Evolutionary conservation across 2,888 invertebrate species (phyloP).

Genomic region (Mythimna vitellina): DNA sequence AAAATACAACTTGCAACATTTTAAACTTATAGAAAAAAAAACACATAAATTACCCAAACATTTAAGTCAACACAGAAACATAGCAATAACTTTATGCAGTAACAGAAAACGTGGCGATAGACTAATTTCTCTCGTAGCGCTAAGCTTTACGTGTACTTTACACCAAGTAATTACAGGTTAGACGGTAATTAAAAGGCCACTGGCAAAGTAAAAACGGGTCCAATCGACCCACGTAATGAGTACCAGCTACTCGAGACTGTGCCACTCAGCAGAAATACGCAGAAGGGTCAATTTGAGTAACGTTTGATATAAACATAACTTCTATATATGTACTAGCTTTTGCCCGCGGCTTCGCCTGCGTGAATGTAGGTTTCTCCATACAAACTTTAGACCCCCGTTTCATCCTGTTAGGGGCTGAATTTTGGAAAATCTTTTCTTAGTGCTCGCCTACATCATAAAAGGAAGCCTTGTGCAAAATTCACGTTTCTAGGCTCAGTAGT

Average conservation of each 20-base stretch:
- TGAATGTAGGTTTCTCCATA: no score
- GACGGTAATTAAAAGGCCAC: constrained; percentile 76
- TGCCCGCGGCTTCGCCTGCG: no score
- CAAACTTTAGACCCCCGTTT: no score
- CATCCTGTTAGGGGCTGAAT: no score
- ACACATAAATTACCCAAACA: no score
- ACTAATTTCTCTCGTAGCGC: constrained; percentile 27
- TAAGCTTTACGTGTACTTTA: constrained; percentile 51
- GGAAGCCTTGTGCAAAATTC: no score
- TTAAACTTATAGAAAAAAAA: neutral
- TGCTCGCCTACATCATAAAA: no score
- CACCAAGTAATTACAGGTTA: constrained; percentile 72
- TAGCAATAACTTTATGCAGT: neutral
- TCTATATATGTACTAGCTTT: no score
- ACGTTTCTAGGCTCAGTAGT: no score
- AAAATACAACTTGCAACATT: no score
- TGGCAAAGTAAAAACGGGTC: constrained; percentile 70
- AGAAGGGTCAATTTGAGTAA: constrained; percentile 16
- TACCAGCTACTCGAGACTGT: constrained; percentile 59
- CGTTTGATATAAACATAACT: no score
- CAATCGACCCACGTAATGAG: constrained; percentile 69
- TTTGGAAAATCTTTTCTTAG: no score
- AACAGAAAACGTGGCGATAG: constrained; percentile 14
- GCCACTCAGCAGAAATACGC: constrained; percentile 1
- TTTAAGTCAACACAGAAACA: neutral